These are phyloP conservation scores for Tragelaphus imberbis DNA, from an alignment of 2,113 vertebrate species.

Conservation along the genomic window DNA sequence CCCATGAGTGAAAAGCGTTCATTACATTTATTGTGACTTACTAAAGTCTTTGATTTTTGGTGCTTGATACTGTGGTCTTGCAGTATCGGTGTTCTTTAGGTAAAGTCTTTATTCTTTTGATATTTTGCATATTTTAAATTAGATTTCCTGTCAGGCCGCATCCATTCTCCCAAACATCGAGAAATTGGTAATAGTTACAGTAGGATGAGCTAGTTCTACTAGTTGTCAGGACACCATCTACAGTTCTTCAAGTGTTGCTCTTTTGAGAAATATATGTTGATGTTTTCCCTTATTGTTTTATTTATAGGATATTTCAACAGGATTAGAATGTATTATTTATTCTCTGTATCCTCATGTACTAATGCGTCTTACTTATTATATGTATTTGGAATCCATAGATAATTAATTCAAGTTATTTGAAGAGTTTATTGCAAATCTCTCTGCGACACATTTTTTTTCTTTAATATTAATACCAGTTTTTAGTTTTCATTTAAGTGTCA, in stretches of 20 bases:
- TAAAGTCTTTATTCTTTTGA: not conserved
- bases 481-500: not conserved
- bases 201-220: not conserved
- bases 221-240: not conserved
- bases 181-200: conserved; percentile 13
- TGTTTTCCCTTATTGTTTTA: not conserved
- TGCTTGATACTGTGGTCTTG: not conserved
- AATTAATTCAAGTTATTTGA: conserved; percentile 7
- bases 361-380: not conserved
- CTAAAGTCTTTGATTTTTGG: not conserved
- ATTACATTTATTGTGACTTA: not conserved
- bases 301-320: not conserved
- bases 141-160: not conserved
- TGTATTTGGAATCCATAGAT: not conserved
- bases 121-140: conserved; percentile 31
- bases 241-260: not conserved
- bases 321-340: not conserved
- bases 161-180: not conserved
- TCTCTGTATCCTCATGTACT: not conserved
- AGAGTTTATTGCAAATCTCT: conserved; percentile 7
- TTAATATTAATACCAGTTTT: not conserved
- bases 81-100: not conserved
- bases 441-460: not conserved
- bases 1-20: not conserved
- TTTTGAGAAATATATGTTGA: conserved; percentile 4